These are phyloP conservation scores for Mus musculus DNA, from an alignment of 2,113 vertebrate genomes.

Conservation along the genomic window DNA sequence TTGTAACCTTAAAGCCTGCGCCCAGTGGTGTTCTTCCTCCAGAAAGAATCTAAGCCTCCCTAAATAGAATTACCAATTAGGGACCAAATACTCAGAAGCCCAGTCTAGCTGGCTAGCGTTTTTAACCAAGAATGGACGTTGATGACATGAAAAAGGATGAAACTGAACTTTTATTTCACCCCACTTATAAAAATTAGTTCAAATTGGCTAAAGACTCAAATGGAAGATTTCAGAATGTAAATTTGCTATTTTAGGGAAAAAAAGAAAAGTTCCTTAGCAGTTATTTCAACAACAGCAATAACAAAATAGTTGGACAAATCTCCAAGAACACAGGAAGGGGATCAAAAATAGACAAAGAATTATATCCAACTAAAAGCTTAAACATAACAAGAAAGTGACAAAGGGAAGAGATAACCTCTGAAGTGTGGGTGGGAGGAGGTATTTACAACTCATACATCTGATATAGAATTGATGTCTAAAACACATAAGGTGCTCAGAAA, in stretches of 20 bases:
- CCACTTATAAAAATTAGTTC: neutral
- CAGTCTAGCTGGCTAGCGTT: neutral
- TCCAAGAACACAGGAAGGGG: neutral
- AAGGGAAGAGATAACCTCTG: neutral
- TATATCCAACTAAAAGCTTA: neutral
- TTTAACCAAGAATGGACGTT: neutral
- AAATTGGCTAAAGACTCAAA: neutral
- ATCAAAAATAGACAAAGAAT: neutral
- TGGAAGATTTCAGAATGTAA: neutral
- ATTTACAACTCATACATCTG: neutral
- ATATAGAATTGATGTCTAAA: neutral
- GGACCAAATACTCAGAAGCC: neutral
- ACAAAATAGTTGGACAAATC: neutral
- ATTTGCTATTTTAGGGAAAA: neutral
- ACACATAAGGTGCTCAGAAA: neutral
- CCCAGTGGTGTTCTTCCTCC: neutral
- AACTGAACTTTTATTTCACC: neutral
- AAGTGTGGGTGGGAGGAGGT: neutral
- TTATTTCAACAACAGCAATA: neutral
- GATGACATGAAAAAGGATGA: neutral
- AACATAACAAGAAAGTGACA: neutral
- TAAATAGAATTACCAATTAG: neutral
- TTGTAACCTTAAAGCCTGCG: neutral
- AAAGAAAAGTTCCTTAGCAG: neutral
- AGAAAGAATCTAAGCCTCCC: neutral